These are phyloP conservation scores for Cavia aperea DNA, from an alignment of 2,113 vertebrate species.

Conservation along the genomic window DNA sequence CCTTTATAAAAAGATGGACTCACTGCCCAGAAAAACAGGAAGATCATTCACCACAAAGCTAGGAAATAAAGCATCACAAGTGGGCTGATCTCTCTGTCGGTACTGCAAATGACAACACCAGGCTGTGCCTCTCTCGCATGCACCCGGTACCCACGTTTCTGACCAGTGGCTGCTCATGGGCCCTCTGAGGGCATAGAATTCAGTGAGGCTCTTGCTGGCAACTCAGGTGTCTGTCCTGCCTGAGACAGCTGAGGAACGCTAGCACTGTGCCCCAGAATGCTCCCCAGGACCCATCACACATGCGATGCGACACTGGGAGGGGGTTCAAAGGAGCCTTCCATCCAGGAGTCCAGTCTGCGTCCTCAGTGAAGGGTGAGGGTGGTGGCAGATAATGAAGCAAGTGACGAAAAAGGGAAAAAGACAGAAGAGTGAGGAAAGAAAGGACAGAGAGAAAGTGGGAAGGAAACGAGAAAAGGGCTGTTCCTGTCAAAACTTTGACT, in stretches of 20 bases:
- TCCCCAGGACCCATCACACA: neutral
- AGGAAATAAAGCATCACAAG: neutral
- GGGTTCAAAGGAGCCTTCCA: neutral
- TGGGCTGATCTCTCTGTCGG: neutral
- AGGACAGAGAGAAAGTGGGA: neutral
- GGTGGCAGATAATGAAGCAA: neutral
- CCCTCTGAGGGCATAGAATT: rapidly evolving
- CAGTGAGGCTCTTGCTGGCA: neutral
- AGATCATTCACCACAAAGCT: conserved; percentile 2
- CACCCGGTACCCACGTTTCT: rapidly evolving
- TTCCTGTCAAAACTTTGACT: neutral
- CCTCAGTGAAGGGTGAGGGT: neutral
- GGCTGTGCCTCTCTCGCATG: rapidly evolving
- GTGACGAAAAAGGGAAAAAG: neutral
- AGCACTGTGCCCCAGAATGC: neutral
- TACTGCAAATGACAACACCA: rapidly evolving
- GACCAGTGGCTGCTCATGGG: rapidly evolving
- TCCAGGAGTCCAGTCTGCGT: neutral
- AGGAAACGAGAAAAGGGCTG: too few relatives aligned
- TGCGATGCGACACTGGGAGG: rapidly evolving
- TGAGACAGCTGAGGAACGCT: neutral
- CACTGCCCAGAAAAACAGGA: conserved; percentile 35
- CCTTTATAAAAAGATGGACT: conserved; percentile 30
- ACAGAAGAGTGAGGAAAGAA: rapidly evolving
- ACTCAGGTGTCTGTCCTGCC: neutral